phyloP scores from a whole-genome alignment of 2,888 invertebrate genomes.

The Agrenia bidenticulata region DNA sequence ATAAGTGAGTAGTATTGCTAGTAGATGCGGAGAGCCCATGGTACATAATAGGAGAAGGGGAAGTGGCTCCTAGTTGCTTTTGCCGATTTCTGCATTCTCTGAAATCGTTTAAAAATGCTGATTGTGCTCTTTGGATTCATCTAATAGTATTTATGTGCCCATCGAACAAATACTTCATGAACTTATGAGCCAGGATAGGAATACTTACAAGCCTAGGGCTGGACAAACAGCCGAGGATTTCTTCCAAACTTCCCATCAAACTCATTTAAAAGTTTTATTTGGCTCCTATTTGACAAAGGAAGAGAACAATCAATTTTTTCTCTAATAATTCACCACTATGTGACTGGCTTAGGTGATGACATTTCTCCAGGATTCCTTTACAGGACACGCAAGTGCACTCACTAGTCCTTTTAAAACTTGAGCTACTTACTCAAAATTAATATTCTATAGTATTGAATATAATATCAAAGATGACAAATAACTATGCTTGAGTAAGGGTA shows the following conservation, averaged over 20 bases:
- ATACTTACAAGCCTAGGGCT: conserved; percentile 1
- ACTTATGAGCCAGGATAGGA: conserved; percentile 11
- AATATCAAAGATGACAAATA: too few relatives aligned
- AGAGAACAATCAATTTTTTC: conserved; percentile 6
- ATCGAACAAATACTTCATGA: conserved; percentile 23
- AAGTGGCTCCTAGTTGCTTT: not conserved
- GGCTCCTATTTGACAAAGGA: conserved; percentile 13
- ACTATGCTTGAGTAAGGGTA: too few relatives aligned
- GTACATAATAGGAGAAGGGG: too few relatives aligned
- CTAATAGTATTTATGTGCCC: conserved; percentile 20
- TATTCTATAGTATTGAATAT: too few relatives aligned
- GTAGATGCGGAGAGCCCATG: too few relatives aligned
- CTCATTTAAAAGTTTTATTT: conserved; percentile 25
- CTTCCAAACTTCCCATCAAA: conserved; percentile 15
- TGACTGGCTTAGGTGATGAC: too few relatives aligned
- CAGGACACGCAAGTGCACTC: too few relatives aligned
- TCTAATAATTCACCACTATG: not conserved
- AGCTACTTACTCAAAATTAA: too few relatives aligned
- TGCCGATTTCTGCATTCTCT: conserved; percentile 20
- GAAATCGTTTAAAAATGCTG: conserved; percentile 25
- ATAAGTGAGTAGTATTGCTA: too few relatives aligned
- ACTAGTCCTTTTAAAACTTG: too few relatives aligned
- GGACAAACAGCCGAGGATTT: not conserved
- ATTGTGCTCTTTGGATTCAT: conserved; percentile 22
- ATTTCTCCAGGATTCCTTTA: too few relatives aligned